Percentiles rank a stretch among this genome's conserved stretches.
These are phyloP conservation scores for Lutra lutra DNA, from an alignment of 2,797 vertebrate genomes.

Conservation along the genomic window DNA sequence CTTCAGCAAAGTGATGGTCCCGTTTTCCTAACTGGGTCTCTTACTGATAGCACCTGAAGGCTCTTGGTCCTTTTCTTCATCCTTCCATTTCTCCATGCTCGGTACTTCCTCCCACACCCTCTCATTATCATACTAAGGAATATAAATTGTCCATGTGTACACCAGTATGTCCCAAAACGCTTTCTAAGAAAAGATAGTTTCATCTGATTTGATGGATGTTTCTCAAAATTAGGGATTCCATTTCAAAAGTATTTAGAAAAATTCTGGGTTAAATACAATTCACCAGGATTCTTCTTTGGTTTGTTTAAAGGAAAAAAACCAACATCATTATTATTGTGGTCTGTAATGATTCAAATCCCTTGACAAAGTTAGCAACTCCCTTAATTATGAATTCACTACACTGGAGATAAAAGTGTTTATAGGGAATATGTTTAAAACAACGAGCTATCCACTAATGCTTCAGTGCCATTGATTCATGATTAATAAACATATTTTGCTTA, in stretches of 20 bases:
- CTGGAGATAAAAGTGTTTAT: neutral
- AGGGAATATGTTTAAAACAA: neutral
- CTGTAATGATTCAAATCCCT: neutral
- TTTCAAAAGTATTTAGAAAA: neutral
- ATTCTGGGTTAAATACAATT: neutral
- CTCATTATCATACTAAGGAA: neutral
- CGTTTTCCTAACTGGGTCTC: neutral
- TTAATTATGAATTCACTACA: neutral
- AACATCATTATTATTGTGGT: neutral
- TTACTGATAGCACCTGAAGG: neutral
- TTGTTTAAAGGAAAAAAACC: neutral
- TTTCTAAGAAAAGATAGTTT: neutral
- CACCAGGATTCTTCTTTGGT: neutral
- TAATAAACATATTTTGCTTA: slow-evolving; percentile 5
- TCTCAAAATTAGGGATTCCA: neutral
- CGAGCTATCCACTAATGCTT: neutral
- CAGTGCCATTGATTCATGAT: neutral
- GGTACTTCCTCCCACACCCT: neutral
- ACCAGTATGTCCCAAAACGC: neutral
- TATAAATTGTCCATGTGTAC: neutral
- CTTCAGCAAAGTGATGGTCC: neutral
- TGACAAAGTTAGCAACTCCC: neutral
- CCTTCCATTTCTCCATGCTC: fast-evolving
- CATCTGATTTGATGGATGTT: neutral
- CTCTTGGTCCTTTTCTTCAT: neutral